Percentiles rank a stretch among this genome's conserved stretches.
phyloP scores from a whole-genome alignment of 2,888 invertebrate species.

The Sphecodes monilicornis region DNA sequence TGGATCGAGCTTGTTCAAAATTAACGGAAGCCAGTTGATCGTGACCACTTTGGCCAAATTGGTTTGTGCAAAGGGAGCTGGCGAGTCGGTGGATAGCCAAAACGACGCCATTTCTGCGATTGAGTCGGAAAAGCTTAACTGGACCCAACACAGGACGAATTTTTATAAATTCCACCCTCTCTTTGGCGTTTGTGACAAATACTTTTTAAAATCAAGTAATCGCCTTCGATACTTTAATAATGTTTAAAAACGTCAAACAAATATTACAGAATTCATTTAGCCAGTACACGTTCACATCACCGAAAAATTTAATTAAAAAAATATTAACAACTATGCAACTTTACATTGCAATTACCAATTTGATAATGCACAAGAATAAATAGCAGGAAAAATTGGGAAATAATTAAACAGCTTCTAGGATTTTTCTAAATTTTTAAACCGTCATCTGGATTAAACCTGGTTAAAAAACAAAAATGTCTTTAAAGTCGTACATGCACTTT shows the following conservation, averaged over 20 bases:
- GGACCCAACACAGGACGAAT: conserved; percentile 7
- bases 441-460: neutral
- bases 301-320: neutral
- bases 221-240: neutral
- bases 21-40: conserved; percentile 43
- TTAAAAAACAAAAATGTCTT: neutral
- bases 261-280: neutral
- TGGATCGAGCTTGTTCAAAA: conserved; percentile 38
- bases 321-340: neutral
- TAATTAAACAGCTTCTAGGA: neutral
- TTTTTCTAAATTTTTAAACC: neutral
- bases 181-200: neutral
- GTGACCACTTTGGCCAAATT: conserved; percentile 48
- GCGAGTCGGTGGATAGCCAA: conserved; percentile 10
- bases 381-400: no score
- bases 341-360: no score
- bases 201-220: neutral
- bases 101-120: conserved; percentile 29
- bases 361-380: no score
- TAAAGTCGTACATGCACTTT: neutral
- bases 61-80: conserved; percentile 18
- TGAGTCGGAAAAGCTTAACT: conserved; percentile 25
- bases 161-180: neutral
- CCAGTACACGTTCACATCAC: neutral
- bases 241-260: neutral